phyloP scores from a whole-genome alignment of 2,113 vertebrate genomes.

The Bothrops jararaca region DNA sequence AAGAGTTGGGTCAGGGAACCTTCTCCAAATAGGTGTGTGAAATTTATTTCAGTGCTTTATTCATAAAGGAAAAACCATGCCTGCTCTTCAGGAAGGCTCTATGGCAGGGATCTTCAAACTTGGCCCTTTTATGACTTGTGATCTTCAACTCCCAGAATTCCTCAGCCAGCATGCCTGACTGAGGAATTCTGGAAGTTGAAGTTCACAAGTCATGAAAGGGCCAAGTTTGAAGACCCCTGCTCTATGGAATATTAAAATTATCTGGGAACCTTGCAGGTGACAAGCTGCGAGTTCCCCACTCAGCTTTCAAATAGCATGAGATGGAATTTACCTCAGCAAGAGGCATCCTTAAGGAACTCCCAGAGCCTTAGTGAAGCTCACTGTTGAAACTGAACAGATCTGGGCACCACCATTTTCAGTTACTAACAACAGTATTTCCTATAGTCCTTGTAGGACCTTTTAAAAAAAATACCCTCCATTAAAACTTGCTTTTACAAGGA shows the following conservation, averaged over 20 bases:
- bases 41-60: background rate
- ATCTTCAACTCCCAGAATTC: too few species aligned
- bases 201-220: too few species aligned
- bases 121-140: too few species aligned
- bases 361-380: background rate
- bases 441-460: background rate
- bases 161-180: too few species aligned
- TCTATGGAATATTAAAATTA: background rate
- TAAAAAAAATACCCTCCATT: background rate
- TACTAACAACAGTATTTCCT: background rate
- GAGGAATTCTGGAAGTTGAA: too few species aligned
- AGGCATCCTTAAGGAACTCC: background rate
- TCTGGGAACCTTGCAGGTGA: background rate
- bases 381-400: background rate
- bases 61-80: background rate
- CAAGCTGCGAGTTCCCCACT: background rate
- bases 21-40: background rate
- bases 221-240: too few species aligned
- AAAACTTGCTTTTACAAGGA: background rate
- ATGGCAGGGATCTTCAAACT: too few species aligned
- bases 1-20: background rate
- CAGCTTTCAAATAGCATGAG: background rate
- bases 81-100: background rate
- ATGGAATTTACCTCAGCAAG: background rate
- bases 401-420: background rate